A percentile compares a stretch with the other conserved stretches of the same genome.
Conservation (phyloP, 2,113 vertebrate genomes). For the Procavia capensis region DNA sequence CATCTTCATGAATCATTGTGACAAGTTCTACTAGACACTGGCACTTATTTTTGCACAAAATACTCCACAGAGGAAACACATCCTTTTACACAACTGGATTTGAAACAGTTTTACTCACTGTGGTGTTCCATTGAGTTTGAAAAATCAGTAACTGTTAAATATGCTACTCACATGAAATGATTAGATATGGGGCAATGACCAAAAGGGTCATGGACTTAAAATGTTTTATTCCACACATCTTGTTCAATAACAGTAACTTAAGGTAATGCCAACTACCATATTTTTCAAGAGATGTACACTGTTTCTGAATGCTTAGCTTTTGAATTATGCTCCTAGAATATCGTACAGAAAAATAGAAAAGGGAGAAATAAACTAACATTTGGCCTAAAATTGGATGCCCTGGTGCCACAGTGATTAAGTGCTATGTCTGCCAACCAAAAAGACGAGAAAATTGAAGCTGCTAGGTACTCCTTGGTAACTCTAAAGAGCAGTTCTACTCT, state of each 20-base stretch:
- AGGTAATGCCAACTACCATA: neutral
- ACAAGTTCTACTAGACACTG: neutral
- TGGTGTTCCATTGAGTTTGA: neutral
- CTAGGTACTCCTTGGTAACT: too few relatives aligned
- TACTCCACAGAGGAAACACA: neutral
- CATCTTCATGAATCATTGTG: neutral
- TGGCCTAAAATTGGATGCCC: neutral
- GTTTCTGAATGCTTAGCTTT: neutral
- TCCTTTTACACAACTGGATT: rapidly evolving
- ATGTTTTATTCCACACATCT: neutral
- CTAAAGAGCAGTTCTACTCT: too few relatives aligned
- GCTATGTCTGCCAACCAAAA: too few relatives aligned
- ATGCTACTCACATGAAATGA: neutral
- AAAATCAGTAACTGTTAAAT: neutral
- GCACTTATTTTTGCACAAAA: neutral
- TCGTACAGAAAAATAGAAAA: neutral
- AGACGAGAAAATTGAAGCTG: too few relatives aligned
- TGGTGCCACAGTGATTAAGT: too few relatives aligned
- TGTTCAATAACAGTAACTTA: neutral
- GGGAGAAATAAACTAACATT: neutral
- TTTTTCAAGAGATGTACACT: neutral
- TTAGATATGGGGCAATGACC: neutral
- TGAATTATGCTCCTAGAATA: neutral
- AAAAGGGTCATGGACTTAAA: neutral
- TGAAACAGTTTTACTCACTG: neutral